These are phyloP conservation scores for Muschampia plurimacula DNA, from an alignment of 2,888 invertebrate genomes.

Conservation along the genomic window DNA sequence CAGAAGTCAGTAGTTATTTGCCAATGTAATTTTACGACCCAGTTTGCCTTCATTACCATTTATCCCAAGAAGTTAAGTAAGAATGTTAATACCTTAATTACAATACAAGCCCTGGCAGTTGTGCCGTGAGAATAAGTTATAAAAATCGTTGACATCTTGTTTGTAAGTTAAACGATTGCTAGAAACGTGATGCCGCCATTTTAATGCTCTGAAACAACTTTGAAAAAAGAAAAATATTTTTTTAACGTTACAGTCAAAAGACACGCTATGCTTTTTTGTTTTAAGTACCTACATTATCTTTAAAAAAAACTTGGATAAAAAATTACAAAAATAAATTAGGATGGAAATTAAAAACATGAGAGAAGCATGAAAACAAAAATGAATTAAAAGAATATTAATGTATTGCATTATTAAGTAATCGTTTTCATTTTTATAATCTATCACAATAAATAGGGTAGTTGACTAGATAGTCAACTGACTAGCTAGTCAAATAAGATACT, in stretches of 20 bases:
- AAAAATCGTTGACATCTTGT: slow-evolving; percentile 27
- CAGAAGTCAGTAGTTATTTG: slow-evolving; percentile 7
- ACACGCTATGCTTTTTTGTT: background rate
- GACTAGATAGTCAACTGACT: too few species aligned
- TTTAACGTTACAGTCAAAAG: background rate
- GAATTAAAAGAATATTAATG: too few species aligned
- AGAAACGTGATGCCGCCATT: slow-evolving; percentile 21
- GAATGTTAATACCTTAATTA: slow-evolving; percentile 20
- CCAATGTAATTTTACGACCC: slow-evolving; percentile 13
- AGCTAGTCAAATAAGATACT: too few species aligned
- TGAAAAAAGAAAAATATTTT: background rate
- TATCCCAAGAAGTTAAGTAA: slow-evolving; percentile 3
- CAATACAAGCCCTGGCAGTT: background rate
- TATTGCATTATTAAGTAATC: too few species aligned
- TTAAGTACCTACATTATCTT: too few species aligned
- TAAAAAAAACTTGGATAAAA: too few species aligned
- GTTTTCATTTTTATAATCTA: too few species aligned
- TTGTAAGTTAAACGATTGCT: slow-evolving; percentile 4
- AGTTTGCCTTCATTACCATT: slow-evolving; percentile 8
- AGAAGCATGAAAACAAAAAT: too few species aligned
- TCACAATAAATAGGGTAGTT: too few species aligned
- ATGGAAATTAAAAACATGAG: too few species aligned
- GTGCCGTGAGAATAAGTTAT: slow-evolving; percentile 21
- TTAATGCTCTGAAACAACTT: slow-evolving; percentile 7
- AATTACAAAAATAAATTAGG: too few species aligned